These are phyloP conservation scores for Lordiphosa stackelbergi DNA, from an alignment of 1,140 invertebrate species.

Conservation along the genomic window DNA sequence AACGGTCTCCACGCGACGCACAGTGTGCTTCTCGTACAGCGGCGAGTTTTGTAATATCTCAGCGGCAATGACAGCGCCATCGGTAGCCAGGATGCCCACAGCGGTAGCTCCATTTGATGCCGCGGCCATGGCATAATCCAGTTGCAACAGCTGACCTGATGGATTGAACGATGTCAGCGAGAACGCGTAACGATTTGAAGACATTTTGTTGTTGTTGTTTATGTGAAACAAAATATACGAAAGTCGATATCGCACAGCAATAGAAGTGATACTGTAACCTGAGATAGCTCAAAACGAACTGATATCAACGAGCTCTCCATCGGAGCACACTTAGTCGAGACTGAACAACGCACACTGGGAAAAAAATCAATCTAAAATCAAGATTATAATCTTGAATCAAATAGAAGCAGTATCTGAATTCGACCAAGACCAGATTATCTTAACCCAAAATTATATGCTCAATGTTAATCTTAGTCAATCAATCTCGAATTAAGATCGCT, in stretches of 20 bases:
- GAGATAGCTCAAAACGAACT: too few species aligned
- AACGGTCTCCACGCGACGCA: conserved; percentile 97
- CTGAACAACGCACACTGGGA: too few species aligned
- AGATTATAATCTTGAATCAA: too few species aligned
- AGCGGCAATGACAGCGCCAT: conserved; percentile 98
- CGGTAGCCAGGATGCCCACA: conserved; percentile 97
- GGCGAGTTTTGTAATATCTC: conserved; percentile 99
- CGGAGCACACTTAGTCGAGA: not conserved
- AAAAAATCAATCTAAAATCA: too few species aligned
- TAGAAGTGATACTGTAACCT: conserved; percentile 62
- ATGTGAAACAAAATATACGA: conserved; percentile 34
- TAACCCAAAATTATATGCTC: too few species aligned
- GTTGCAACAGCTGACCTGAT: conserved; percentile 99
- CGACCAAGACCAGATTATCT: too few species aligned
- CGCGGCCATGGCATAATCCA: conserved; percentile 99
- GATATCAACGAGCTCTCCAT: conserved; percentile 1
- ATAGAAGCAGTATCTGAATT: too few species aligned
- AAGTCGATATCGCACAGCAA: conserved; percentile 47
- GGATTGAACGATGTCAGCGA: conserved; percentile 99
- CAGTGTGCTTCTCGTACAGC: conserved; percentile 96
- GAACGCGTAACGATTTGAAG: conserved; percentile 98
- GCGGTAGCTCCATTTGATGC: conserved; percentile 99
- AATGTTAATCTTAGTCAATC: too few species aligned
- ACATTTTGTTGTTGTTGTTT: conserved; percentile 81
- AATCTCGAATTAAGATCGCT: too few species aligned